These are phyloP conservation scores for Paedocypris sp. DNA, from an alignment of 2,113 vertebrate genomes.

Conservation along the genomic window DNA sequence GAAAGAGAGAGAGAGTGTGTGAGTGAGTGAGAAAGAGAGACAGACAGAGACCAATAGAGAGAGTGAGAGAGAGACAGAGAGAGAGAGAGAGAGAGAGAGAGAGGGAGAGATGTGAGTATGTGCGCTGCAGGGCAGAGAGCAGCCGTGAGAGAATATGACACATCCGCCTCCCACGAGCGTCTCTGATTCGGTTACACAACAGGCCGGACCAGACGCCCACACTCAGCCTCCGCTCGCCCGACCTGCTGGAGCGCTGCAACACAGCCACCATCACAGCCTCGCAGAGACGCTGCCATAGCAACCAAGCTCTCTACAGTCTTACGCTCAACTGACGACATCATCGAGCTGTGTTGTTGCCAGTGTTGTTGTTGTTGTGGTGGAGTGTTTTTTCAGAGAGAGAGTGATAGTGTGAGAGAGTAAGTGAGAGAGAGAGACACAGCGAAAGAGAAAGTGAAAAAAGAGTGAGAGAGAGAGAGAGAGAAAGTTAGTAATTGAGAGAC, in stretches of 20 bases:
- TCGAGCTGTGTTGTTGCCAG: too few species aligned
- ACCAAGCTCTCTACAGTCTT: too few species aligned
- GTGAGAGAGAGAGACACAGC: too few species aligned
- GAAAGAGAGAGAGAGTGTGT: not conserved
- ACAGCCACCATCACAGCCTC: not conserved
- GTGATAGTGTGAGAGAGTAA: too few species aligned
- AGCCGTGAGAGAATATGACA: constrained; percentile 60
- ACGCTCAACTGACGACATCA: too few species aligned
- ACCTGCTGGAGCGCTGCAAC: not conserved
- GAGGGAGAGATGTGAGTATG: constrained; percentile 41
- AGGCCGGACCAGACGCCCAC: constrained; percentile 54
- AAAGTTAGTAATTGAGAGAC: too few species aligned
- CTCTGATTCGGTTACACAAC: constrained; percentile 65
- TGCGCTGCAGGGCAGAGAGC: constrained; percentile 49
- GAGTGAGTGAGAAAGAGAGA: not conserved
- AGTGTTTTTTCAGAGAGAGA: too few species aligned
- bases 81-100: not conserved
- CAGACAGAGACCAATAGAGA: constrained; percentile 31
- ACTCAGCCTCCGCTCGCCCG: constrained; percentile 52
- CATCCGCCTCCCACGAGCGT: constrained; percentile 59
- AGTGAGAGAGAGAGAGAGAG: too few species aligned
- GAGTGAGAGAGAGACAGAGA: too few species aligned
- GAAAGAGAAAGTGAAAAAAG: too few species aligned
- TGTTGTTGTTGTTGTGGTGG: too few species aligned
- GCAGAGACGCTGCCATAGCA: too few species aligned